Evolutionary conservation across 2,113 vertebrate genomes (phyloP), one percentile per base, ranked within the genome.

Genomic region (Rhinopomastus cyanomelas): DNA sequence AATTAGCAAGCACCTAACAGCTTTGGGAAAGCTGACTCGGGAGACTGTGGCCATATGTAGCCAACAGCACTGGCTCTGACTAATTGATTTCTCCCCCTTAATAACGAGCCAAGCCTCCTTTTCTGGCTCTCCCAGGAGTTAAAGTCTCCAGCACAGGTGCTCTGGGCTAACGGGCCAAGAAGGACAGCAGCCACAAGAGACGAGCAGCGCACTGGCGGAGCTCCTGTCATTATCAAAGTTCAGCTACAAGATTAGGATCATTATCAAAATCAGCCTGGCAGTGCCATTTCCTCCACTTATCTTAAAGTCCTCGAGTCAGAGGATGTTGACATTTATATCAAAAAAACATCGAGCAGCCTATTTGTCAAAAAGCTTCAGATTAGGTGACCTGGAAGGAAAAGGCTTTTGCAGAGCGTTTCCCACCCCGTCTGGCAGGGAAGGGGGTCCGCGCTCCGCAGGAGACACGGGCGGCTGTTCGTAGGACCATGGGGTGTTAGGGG

Each of bases 251-350:
- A 95, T 95, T 68, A 92, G 84, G 29, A 85, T 84, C 93, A 85
- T 96, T 95, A 95, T 95, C 79, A 84, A 91, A 92, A 90, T 93
- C 94, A 93, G 85, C 64, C 85, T 90, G 69, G 56, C 66, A 67
- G 60, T 78, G 81, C 90, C 81, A 90, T 93, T 93, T 95, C 85
- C 75, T 88, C 90, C 72, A 96, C 87, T 95, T 88, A 92, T 81
- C 87, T 88, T 76, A 68, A 93, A 95, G 83, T 66, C 89, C 85
- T 91, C 2, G 4, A 76, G 37, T 82, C 90, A 93, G 87, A 87
- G 30, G 55, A 78, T 90, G 83, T 92, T 93, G 93, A 96, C 92
- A 94, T 96, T 95, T 92, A 44, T 34, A 94, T 89, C 80, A 62
- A 92, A 96, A 96, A 94, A 90, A 81, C 68, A 64, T 91, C 10